phyloP scores from a whole-genome alignment of 2,888 invertebrate species.

The Meghimatium bilineatum region DNA sequence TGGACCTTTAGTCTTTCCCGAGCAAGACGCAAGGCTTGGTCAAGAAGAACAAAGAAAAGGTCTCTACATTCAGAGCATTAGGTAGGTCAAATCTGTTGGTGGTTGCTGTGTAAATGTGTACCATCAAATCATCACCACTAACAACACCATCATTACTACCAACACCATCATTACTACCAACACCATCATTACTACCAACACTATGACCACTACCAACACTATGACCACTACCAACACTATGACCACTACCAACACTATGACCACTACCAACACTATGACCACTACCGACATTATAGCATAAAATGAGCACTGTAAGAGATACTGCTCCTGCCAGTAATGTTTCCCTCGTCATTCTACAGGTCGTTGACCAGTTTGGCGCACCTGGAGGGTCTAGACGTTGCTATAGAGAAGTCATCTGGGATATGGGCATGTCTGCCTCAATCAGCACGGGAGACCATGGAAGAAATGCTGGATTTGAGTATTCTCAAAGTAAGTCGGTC shows the following conservation, averaged over 20 bases:
- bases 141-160: not conserved
- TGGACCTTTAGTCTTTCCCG: slow-evolving; percentile 12
- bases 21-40: not conserved
- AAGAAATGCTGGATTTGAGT: slow-evolving; percentile 93
- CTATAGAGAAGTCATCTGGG: slow-evolving; percentile 78
- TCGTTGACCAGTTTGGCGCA: slow-evolving; percentile 20
- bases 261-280: not conserved
- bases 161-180: not conserved
- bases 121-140: not conserved
- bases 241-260: not conserved
- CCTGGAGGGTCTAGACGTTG: not conserved
- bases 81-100: slow-evolving; percentile 10
- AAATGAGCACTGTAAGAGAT: not conserved
- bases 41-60: not conserved
- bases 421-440: slow-evolving; percentile 72
- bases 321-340: too few species aligned
- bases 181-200: not conserved
- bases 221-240: not conserved
- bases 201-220: not conserved
- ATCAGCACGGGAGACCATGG: slow-evolving; percentile 79
- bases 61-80: slow-evolving; percentile 28
- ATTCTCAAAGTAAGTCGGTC: slow-evolving; percentile 80
- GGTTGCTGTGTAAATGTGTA: not conserved
- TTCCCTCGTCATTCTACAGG: not conserved
- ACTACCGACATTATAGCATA: not conserved